Evolutionary conservation across 2,113 vertebrate genomes (phyloP).

Genomic region (Cettia cetti): DNA sequence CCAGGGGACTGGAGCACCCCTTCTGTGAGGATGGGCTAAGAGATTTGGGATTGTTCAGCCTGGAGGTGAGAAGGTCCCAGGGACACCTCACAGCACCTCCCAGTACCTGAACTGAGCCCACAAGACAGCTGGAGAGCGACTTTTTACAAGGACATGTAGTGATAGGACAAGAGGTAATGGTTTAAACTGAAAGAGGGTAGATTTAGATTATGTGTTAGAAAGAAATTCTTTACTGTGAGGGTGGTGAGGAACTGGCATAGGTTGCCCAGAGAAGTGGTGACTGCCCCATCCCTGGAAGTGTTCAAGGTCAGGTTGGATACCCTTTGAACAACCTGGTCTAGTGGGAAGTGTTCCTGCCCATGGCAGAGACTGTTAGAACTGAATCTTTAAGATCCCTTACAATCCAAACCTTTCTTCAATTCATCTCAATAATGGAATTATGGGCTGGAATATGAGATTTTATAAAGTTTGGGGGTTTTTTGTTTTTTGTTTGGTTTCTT

Average conservation of each 20-base stretch:
- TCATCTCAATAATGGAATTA: neutral
- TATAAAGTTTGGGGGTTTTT: neutral
- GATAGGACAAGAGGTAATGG: neutral
- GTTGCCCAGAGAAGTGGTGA: neutral
- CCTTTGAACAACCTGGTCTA: neutral
- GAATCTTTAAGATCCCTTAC: neutral
- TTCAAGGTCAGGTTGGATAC: neutral
- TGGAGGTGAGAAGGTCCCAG: neutral
- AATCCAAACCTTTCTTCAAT: neutral
- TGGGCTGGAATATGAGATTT: neutral
- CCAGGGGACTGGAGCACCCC: neutral
- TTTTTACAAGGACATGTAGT: neutral
- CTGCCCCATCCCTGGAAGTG: neutral
- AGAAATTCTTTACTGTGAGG: neutral
- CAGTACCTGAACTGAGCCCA: neutral
- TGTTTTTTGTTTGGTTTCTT: too few species aligned
- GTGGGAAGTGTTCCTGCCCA: neutral
- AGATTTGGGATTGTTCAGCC: neutral
- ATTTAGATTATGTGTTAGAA: neutral
- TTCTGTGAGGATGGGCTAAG: accelerated
- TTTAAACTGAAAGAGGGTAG: neutral
- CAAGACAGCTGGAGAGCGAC: neutral
- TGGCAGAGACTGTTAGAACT: neutral
- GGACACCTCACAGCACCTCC: neutral
- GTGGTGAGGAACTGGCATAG: neutral